These are phyloP conservation scores for Cataglyphis altisquamis DNA, from an alignment of 2,888 invertebrate species.

Conservation along the genomic window DNA sequence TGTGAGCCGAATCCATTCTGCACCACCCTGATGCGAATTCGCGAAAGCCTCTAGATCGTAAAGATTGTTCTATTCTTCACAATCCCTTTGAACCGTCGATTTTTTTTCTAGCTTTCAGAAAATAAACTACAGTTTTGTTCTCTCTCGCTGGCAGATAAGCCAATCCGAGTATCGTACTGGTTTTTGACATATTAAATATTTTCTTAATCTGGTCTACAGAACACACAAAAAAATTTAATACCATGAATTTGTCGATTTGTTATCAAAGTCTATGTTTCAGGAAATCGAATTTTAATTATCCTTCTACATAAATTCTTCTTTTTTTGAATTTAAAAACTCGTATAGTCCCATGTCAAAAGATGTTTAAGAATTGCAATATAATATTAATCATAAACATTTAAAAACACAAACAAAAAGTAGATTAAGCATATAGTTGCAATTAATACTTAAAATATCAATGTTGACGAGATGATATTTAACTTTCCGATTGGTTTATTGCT, in stretches of 20 bases:
- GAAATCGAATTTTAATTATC: neutral
- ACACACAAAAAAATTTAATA: neutral
- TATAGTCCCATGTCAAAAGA: too few relatives aligned
- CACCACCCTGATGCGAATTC: conserved; percentile 94
- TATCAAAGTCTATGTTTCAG: neutral
- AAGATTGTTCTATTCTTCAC: conserved; percentile 92
- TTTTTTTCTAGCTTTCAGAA: conserved; percentile 89
- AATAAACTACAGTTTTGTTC: conserved; percentile 87
- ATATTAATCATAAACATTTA: too few relatives aligned
- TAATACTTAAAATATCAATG: too few relatives aligned
- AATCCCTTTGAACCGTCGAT: conserved; percentile 89
- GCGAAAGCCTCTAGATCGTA: conserved; percentile 95
- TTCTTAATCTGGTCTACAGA: conserved; percentile 3
- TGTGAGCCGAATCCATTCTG: conserved; percentile 91
- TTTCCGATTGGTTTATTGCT: too few relatives aligned
- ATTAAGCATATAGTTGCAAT: too few relatives aligned
- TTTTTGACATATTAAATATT: conserved; percentile 7
- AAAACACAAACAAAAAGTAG: too few relatives aligned
- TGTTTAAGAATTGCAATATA: too few relatives aligned
- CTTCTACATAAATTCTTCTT: neutral
- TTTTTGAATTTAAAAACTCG: too few relatives aligned
- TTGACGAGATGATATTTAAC: too few relatives aligned
- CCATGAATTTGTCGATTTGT: neutral
- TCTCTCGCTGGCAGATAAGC: conserved; percentile 87
- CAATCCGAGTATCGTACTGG: conserved; percentile 87